Conservation (phyloP, 2,113 vertebrate species). For the Cyanistes caeruleus region DNA sequence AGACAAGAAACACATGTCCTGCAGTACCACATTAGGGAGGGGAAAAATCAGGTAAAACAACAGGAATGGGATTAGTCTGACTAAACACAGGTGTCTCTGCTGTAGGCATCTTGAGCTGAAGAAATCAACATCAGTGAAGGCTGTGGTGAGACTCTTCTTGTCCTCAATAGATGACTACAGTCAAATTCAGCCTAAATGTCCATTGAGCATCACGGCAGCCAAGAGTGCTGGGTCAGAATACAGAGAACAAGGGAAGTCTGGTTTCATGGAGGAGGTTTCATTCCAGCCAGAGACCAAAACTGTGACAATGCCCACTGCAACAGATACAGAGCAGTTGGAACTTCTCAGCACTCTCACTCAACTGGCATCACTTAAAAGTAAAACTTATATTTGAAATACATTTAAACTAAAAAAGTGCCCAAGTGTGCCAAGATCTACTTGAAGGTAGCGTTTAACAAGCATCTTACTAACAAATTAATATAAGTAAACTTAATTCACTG, state of each 20-base stretch:
- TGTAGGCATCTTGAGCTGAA: neutral
- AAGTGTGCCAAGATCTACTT: neutral
- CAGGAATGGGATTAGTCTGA: neutral
- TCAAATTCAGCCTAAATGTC: neutral
- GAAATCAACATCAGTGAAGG: neutral
- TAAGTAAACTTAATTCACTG: neutral
- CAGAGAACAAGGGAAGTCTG: neutral
- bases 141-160: neutral
- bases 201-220: fast-evolving
- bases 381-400: neutral
- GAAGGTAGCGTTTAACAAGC: neutral
- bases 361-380: neutral
- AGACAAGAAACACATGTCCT: neutral
- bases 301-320: neutral
- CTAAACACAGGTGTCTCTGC: neutral
- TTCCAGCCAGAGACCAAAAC: neutral
- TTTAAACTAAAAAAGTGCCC: neutral
- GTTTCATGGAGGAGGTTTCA: neutral
- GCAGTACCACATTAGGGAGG: neutral
- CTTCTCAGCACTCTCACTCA: neutral
- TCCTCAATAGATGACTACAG: neutral
- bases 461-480: neutral
- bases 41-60: neutral
- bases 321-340: neutral
- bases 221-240: neutral